Percentiles rank a stretch among this genome's conserved stretches.
Conservation (phyloP, 1,140 invertebrate species). For the Pseudoatta argentina region DNA sequence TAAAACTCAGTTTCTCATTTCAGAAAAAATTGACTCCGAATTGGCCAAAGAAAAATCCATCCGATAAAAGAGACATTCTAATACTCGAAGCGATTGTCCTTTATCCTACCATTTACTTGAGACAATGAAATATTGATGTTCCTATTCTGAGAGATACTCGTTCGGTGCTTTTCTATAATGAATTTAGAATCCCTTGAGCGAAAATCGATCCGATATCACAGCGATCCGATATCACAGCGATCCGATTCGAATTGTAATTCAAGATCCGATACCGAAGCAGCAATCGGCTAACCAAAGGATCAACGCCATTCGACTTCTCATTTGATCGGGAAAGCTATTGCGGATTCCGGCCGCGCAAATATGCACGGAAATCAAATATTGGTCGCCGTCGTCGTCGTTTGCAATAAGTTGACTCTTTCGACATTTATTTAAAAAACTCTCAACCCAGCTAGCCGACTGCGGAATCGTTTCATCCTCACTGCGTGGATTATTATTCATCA, state of each 20-base stretch:
- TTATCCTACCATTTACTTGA: slow-evolving; percentile 31
- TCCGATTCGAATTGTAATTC: slow-evolving; percentile 31
- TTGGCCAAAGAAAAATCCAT: neutral
- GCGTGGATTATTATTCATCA: slow-evolving; percentile 22
- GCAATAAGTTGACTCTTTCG: slow-evolving; percentile 54
- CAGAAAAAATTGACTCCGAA: neutral
- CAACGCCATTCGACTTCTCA: slow-evolving; percentile 34
- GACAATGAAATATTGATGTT: slow-evolving; percentile 44
- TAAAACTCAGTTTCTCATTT: neutral
- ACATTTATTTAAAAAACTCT: slow-evolving; percentile 61
- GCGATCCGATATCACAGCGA: slow-evolving; percentile 24
- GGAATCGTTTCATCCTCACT: neutral
- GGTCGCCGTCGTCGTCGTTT: neutral
- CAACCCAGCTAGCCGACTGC: neutral
- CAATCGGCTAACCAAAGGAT: slow-evolving; percentile 41
- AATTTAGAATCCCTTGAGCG: slow-evolving; percentile 19
- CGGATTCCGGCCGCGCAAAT: slow-evolving; percentile 56
- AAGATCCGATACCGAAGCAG: slow-evolving; percentile 1
- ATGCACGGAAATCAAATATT: slow-evolving; percentile 66
- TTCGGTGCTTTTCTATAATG: slow-evolving; percentile 48
- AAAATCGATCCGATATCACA: slow-evolving; percentile 36
- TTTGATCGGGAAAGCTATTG: slow-evolving; percentile 39
- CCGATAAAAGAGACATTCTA: neutral
- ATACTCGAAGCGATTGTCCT: slow-evolving; percentile 20
- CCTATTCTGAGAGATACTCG: slow-evolving; percentile 33